Evolutionary conservation across 64 coral and sea anemone species (phyloP).

Genomic region (Actinia tenebrosa): DNA sequence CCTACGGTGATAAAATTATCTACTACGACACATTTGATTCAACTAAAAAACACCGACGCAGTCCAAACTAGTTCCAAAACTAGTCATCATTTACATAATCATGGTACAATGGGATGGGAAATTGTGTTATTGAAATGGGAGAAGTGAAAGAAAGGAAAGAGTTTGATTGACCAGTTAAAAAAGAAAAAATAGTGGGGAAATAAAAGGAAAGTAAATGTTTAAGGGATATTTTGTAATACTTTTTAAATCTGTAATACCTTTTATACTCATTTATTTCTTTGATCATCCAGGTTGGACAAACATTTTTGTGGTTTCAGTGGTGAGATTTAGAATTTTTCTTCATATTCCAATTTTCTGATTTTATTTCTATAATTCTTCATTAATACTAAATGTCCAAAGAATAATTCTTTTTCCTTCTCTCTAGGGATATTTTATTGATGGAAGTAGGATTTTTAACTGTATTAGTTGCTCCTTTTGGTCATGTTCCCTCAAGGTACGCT

Average conservation of each 20-base stretch:
- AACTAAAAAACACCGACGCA: too few species aligned
- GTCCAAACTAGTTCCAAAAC: too few species aligned
- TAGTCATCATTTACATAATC: too few species aligned
- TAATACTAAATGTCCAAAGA: not conserved
- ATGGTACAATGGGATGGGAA: too few species aligned
- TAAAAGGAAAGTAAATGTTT: not conserved
- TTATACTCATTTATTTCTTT: not conserved
- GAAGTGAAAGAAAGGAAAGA: too few species aligned
- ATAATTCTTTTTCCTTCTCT: not conserved
- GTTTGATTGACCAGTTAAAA: too few species aligned
- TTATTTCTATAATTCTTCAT: not conserved
- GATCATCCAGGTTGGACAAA: conserved; percentile 72
- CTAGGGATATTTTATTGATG: conserved; percentile 87
- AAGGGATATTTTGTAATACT: not conserved
- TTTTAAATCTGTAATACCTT: not conserved
- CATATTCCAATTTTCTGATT: not conserved
- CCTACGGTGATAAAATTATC: too few species aligned
- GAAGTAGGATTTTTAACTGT: conserved; percentile 77
- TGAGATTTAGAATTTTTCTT: conserved; percentile 19
- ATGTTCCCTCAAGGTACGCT: conserved; percentile 28
- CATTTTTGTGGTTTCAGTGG: conserved; percentile 96
- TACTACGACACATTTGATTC: too few species aligned
- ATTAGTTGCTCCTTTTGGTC: conserved; percentile 66
- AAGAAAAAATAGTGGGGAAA: too few species aligned
- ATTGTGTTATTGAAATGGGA: too few species aligned